Conservation (phyloP, 2,113 vertebrate genomes). For the Hyperopisus bebe region DNA sequence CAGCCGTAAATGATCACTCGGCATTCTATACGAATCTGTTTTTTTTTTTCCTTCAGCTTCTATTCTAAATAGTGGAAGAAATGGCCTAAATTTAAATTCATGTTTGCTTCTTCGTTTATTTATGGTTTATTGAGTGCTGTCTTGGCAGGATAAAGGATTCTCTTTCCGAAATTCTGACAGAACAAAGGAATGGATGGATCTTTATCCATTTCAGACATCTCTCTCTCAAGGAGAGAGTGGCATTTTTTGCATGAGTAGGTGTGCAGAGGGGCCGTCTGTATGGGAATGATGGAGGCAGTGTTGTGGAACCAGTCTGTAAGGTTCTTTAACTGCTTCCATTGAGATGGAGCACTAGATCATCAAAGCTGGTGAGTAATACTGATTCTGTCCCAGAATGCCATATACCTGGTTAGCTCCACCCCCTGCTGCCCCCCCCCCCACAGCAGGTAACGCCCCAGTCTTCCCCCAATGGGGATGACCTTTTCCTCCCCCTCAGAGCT, state of each 20-base stretch:
- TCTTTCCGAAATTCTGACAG: constrained; percentile 8
- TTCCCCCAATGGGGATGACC: neutral
- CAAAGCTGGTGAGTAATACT: neutral
- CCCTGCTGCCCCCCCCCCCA: neutral
- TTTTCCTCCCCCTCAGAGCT: neutral
- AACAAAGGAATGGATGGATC: neutral
- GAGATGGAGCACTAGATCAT: neutral
- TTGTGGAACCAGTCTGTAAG: neutral
- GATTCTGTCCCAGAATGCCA: neutral
- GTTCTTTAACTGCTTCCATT: neutral
- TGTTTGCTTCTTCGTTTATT: neutral
- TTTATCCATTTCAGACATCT: constrained; percentile 22
- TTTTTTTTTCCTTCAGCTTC: neutral
- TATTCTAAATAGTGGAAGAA: neutral
- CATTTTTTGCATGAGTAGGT: constrained; percentile 8
- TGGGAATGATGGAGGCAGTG: constrained; percentile 14
- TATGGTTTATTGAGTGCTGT: neutral
- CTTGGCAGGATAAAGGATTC: neutral
- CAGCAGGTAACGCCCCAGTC: neutral
- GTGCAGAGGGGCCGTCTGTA: neutral
- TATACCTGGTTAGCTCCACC: neutral
- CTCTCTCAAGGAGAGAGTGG: constrained; percentile 1
- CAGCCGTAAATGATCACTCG: neutral
- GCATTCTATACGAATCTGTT: neutral
- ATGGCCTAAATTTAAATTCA: neutral